Conservation (phyloP, 2,113 vertebrate species). For the Vulpes ferrilata region DNA sequence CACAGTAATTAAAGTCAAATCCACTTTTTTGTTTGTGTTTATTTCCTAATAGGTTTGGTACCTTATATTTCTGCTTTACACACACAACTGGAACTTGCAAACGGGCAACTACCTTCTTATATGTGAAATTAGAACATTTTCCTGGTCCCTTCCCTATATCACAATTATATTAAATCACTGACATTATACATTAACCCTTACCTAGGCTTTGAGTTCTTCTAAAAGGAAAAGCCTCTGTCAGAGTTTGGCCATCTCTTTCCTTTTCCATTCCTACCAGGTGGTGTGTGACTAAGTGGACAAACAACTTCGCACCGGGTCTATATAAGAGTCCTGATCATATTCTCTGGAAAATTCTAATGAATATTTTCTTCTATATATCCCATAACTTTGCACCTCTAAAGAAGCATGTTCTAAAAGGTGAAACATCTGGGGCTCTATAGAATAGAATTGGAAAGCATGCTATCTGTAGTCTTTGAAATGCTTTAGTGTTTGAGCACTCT, state of each 20-base stretch:
- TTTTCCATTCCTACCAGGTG: background rate
- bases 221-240: conserved; percentile 18
- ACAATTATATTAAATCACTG: background rate
- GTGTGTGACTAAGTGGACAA: background rate
- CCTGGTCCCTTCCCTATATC: conserved; percentile 68
- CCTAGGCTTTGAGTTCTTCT: background rate
- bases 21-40: conserved; percentile 63
- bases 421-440: background rate
- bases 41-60: conserved; percentile 74
- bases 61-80: conserved; percentile 83
- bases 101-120: conserved; percentile 62
- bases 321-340: background rate
- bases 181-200: background rate
- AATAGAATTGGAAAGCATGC: conserved; percentile 69
- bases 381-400: conserved; percentile 66
- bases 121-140: conserved; percentile 7
- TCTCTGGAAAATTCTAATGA: conserved; percentile 28
- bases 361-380: background rate
- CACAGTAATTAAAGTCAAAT: conserved; percentile 83
- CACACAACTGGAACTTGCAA: conserved; percentile 80
- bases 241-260: conserved; percentile 1
- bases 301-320: background rate
- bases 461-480: conserved; percentile 10
- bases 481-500: conserved; percentile 55
- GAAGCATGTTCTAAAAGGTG: conserved; percentile 18